Percentiles rank a stretch among this genome's conserved stretches.
Evolutionary conservation across 64 coral and sea anemone genomes (phyloP).

Genomic region (Pachyseris speciosa): DNA sequence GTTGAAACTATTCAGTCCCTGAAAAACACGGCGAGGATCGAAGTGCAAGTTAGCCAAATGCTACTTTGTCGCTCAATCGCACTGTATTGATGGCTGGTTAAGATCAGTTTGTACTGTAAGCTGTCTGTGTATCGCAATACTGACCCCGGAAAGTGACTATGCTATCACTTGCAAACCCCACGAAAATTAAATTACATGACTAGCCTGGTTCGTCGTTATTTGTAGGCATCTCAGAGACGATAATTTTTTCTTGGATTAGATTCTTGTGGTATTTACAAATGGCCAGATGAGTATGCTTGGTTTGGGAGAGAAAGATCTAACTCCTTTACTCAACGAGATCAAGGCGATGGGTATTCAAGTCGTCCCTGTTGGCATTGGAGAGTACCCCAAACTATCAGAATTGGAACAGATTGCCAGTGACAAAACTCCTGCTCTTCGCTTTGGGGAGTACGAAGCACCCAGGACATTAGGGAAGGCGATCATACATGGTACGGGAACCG

Average conservation of each 20-base stretch:
- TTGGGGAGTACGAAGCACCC: background rate
- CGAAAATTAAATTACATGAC: background rate
- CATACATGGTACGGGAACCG: background rate
- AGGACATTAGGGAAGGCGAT: constrained; percentile 6
- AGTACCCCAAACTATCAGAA: background rate
- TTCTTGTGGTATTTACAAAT: constrained; percentile 7
- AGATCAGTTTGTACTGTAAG: too few species aligned
- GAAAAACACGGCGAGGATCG: too few species aligned
- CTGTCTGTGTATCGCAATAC: too few species aligned
- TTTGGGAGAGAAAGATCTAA: background rate
- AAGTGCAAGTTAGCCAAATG: too few species aligned
- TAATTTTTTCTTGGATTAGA: background rate
- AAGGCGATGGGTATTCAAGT: background rate
- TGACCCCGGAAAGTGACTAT: too few species aligned
- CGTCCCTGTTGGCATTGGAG: constrained; percentile 3
- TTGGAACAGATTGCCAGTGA: background rate
- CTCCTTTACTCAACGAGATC: background rate
- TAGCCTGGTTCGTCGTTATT: background rate
- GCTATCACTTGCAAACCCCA: too few species aligned
- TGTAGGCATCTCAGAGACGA: background rate
- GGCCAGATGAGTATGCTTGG: background rate
- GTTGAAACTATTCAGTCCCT: too few species aligned
- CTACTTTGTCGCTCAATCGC: too few species aligned
- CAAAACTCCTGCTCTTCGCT: background rate
- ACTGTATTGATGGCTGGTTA: too few species aligned